Evolutionary conservation across 2,888 invertebrate species (phyloP).

Genomic region (Philaethria dido): DNA sequence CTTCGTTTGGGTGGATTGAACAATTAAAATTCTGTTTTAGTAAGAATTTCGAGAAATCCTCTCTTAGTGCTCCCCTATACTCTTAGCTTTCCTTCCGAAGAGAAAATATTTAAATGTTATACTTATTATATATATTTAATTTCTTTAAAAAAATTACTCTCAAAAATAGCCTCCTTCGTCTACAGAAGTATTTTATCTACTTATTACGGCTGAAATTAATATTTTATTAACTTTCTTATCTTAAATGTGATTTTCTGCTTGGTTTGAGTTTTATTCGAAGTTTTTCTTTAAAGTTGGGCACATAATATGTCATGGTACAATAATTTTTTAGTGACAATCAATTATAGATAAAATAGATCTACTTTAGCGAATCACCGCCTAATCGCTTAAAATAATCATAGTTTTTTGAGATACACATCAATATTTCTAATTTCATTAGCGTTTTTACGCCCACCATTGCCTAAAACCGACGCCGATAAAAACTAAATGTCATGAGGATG

Average conservation of each 20-base stretch:
- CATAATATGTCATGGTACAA: neutral
- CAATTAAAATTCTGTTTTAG: too few species aligned
- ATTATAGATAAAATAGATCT: conserved; percentile 1
- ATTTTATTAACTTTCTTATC: neutral
- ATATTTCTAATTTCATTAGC: conserved; percentile 10
- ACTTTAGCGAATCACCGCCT: neutral
- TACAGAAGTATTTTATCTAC: too few species aligned
- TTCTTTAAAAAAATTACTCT: too few species aligned
- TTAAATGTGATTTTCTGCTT: conserved; percentile 3
- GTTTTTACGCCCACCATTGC: conserved; percentile 21
- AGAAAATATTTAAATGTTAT: too few species aligned
- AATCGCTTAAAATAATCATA: conserved; percentile 8
- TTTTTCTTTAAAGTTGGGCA: neutral
- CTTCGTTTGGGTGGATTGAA: too few species aligned
- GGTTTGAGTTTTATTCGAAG: neutral
- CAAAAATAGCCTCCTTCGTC: too few species aligned
- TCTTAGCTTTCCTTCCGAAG: too few species aligned
- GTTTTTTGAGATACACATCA: conserved; percentile 1
- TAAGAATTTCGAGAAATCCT: too few species aligned
- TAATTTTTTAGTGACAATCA: neutral
- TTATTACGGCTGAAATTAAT: too few species aligned
- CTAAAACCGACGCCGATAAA: conserved; percentile 4
- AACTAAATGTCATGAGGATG: conserved; percentile 25
- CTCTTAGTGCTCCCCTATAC: too few species aligned
- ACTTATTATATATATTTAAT: too few species aligned